Base-by-base conservation (phyloP, 2,113 vertebrate genomes). In the Rhynchopsitta pachyrhyncha region DNA sequence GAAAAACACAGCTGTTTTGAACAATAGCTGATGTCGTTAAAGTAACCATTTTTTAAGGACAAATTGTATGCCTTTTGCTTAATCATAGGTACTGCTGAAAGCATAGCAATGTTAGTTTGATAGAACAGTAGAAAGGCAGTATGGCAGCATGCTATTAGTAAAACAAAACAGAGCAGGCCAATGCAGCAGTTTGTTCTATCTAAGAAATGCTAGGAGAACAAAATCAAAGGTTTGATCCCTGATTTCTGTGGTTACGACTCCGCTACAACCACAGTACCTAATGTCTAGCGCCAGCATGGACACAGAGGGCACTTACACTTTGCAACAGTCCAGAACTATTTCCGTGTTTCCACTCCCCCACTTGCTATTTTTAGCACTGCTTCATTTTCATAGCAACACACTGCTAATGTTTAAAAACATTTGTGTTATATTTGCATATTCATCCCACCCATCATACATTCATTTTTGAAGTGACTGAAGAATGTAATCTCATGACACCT, bases 141-240 rank as follows among this genome's bases (percentile, higher is more conserved):
- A 93, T 96, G 92, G 90, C 96, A 96, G 96, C 98, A 98, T 98
- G 98, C 98, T 96, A 96, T 98, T 98, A 98, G 98, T 98, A 92
- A 86, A 92, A 90, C 90, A 92, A 96, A 93, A 94, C 92, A 93
- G 82, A 16, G 6, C 69, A 94, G 82, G 79, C 89, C 86, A 92
- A 52, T 84, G 86, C 69, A 96, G 89, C 50, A 86, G 44, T 17
- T 18, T 97, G 91, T 92, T 55, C 94, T 94, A 81, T 75, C 62
- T 89, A 94, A 85, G 94, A 92, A 93, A 92, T 88, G 92, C 24
- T 37, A 93, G 96, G 77, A 84, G 93, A 96, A 74, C 19, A 74
- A 60, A 90, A 63, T 13, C 37, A 59, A n/a, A 71, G 33, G 16
- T 85, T 70, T 84, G 24, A 67, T 47, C 67, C 68, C 27, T 0